phyloP scores from a whole-genome alignment of 2,797 vertebrate species.

The Hapalemur alaotrensis region DNA sequence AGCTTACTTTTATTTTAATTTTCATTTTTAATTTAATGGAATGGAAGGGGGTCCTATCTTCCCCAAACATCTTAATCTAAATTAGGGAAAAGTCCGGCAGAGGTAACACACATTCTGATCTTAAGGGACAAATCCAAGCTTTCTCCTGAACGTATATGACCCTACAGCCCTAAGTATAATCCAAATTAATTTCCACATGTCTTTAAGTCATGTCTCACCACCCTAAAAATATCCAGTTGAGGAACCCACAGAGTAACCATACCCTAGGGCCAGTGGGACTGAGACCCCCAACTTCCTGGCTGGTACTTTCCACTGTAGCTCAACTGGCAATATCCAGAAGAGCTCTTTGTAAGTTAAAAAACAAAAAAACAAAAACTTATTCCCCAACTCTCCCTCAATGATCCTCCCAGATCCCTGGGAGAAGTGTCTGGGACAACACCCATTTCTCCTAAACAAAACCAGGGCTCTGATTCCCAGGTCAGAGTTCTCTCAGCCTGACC shows the following conservation, averaged over 20 bases:
- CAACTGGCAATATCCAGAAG: background rate
- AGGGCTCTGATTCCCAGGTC: background rate
- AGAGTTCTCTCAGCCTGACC: background rate
- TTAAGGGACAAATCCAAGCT: background rate
- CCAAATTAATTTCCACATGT: background rate
- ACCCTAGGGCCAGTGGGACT: background rate
- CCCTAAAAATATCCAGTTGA: background rate
- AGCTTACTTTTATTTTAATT: background rate
- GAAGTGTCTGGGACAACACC: background rate
- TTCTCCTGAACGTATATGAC: background rate
- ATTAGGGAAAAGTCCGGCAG: background rate
- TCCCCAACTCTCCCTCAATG: background rate
- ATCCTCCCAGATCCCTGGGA: background rate
- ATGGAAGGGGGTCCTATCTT: background rate
- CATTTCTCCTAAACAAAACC: background rate
- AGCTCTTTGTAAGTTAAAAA: background rate
- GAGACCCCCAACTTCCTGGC: background rate
- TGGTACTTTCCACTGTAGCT: background rate
- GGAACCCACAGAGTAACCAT: background rate
- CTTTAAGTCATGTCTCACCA: background rate
- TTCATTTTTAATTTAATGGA: background rate
- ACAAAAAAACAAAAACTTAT: background rate
- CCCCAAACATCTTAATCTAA: constrained; percentile 22
- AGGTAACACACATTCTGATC: background rate
- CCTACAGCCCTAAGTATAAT: background rate